Conservation (phyloP, 35 echinoderm and acorn worm genomes). For the Ophiothrix spiculata region DNA sequence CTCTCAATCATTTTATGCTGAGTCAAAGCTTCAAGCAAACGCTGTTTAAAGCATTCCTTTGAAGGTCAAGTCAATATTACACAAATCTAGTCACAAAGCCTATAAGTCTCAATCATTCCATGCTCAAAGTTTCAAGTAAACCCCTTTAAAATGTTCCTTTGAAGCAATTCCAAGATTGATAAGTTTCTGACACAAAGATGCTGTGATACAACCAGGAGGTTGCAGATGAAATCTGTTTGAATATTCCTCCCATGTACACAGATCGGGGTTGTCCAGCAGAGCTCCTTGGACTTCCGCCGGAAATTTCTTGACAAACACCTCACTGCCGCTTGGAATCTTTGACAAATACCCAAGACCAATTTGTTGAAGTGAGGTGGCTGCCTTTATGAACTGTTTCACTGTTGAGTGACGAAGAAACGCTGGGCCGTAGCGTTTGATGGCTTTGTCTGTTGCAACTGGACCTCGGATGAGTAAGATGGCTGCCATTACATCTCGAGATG, state of each 20-base stretch:
- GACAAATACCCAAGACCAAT: background rate
- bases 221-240: background rate
- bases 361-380: background rate
- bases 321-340: background rate
- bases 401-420: background rate
- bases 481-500: background rate
- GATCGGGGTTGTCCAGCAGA: background rate
- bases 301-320: background rate
- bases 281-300: background rate
- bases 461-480: background rate
- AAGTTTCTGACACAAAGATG: background rate
- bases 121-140: no score
- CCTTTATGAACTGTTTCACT: background rate
- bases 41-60: no score
- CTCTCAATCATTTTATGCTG: no score
- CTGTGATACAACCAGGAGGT: background rate
- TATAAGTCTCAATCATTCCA: no score
- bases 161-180: background rate
- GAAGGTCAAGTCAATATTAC: no score
- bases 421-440: slow-evolving; percentile 6
- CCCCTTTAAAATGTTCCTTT: background rate
- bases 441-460: background rate
- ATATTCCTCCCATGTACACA: background rate
- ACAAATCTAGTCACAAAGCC: no score
- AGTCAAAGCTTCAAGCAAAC: no score